phyloP scores from a whole-genome alignment of 2,888 invertebrate genomes.

The Pemphredon lugubris region DNA sequence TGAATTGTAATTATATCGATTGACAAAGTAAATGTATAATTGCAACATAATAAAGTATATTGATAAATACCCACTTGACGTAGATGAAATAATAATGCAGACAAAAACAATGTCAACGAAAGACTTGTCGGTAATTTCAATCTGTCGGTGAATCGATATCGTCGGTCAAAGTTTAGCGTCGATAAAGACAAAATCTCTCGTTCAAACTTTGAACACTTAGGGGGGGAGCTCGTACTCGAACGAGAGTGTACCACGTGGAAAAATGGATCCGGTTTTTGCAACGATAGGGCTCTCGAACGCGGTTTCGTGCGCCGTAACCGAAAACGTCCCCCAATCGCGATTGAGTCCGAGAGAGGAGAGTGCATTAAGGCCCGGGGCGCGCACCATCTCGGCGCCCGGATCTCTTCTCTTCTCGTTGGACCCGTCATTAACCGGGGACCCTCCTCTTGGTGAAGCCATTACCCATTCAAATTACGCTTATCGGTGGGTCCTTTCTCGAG shows the following conservation, averaged over 20 bases:
- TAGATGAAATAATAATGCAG: too few relatives aligned
- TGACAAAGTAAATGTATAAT: too few relatives aligned
- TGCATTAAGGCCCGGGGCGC: conserved; percentile 43
- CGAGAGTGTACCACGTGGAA: conserved; percentile 7
- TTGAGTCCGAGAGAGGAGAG: conserved; percentile 26
- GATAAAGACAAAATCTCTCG: too few relatives aligned
- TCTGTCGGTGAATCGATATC: too few relatives aligned
- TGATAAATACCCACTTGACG: too few relatives aligned
- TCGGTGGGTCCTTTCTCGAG: conserved; percentile 65
- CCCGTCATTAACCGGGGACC: conserved; percentile 68
- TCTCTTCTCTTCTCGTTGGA: conserved; percentile 43
- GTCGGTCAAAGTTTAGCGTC: too few relatives aligned
- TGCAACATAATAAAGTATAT: too few relatives aligned
- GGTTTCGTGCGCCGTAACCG: conserved; percentile 41
- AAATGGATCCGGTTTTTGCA: conserved; percentile 44
- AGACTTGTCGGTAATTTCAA: too few relatives aligned
- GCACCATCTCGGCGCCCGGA: conserved; percentile 56
- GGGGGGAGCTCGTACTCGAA: too few relatives aligned
- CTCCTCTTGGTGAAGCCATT: conserved; percentile 71
- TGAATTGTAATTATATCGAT: too few relatives aligned
- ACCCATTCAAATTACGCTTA: conserved; percentile 77
- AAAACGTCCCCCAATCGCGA: conserved; percentile 58
- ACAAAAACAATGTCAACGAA: too few relatives aligned
- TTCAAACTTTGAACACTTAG: too few relatives aligned
- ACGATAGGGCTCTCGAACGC: conserved; percentile 28